These are phyloP conservation scores for Catalaphyllia jardinei DNA, from an alignment of 64 coral and sea anemone species.

Conservation along the genomic window DNA sequence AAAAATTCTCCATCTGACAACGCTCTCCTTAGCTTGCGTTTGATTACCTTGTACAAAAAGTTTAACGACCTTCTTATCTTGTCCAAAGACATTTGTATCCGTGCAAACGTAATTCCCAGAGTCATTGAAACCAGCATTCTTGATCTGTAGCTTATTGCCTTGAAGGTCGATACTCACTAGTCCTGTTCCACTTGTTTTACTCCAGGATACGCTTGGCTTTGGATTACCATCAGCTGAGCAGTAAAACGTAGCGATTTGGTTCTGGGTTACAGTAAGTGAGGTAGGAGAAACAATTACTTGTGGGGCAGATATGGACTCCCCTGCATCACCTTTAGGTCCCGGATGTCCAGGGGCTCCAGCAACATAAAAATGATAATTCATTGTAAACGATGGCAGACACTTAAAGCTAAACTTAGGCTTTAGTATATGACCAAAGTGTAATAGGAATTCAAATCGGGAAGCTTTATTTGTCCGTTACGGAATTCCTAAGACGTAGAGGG, in stretches of 20 bases:
- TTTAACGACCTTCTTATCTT: background rate
- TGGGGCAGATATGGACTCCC: background rate
- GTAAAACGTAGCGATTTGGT: background rate
- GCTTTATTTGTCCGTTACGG: too few relatives aligned
- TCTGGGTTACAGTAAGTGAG: background rate
- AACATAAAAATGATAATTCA: too few relatives aligned
- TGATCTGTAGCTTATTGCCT: background rate
- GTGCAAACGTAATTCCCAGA: background rate
- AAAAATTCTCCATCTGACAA: background rate
- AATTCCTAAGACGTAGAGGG: too few relatives aligned
- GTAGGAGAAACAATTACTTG: background rate
- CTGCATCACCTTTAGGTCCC: conserved; percentile 26
- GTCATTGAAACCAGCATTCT: background rate
- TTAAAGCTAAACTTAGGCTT: too few relatives aligned
- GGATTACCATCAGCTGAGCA: background rate
- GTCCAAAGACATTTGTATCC: background rate
- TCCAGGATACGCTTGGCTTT: background rate
- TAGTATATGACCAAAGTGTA: too few relatives aligned
- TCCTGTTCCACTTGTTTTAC: background rate
- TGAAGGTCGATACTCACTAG: background rate
- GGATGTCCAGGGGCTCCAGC: conserved; percentile 27
- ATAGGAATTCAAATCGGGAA: too few relatives aligned
- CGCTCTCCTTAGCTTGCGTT: background rate
- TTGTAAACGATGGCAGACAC: too few relatives aligned
- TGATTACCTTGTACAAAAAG: background rate